Percentiles rank a stretch among this genome's conserved stretches.
These are phyloP conservation scores for Amia ocellicauda DNA, from an alignment of 2,113 vertebrate genomes.

Conservation along the genomic window DNA sequence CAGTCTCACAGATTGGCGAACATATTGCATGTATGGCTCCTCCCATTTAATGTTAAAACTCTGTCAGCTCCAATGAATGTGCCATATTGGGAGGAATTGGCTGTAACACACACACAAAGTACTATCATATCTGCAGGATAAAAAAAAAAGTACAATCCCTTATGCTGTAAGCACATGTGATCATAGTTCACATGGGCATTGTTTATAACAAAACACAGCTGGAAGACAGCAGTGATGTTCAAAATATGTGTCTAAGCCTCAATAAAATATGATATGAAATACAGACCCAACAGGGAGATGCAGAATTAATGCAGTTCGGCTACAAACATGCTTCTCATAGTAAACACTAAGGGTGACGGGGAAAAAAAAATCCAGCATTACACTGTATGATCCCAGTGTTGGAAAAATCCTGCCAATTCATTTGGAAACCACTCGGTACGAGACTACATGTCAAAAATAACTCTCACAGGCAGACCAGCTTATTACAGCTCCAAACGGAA, in stretches of 20 bases:
- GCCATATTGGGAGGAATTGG: no score
- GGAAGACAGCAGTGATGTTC: slow-evolving; percentile 1
- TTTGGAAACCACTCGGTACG: slow-evolving; percentile 27
- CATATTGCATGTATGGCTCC: no score
- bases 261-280: not conserved
- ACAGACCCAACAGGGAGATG: not conserved
- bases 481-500: slow-evolving; percentile 41
- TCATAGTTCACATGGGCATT: slow-evolving; percentile 43
- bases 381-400: slow-evolving; percentile 21
- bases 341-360: slow-evolving; percentile 6
- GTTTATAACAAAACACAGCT: slow-evolving; percentile 43
- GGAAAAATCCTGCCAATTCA: slow-evolving; percentile 32
- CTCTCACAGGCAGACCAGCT: slow-evolving; percentile 26
- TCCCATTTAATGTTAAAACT: no score
- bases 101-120: no score
- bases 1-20: no score
- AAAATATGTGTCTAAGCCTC: slow-evolving; percentile 10
- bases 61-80: no score
- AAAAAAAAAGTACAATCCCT: not conserved
- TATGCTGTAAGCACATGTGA: slow-evolving; percentile 32
- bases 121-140: no score
- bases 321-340: slow-evolving; percentile 27
- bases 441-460: slow-evolving; percentile 25
- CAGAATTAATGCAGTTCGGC: slow-evolving; percentile 15
- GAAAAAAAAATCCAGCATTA: not conserved